Conservation (phyloP, 2,113 vertebrate genomes). For the Erpornis zantholeuca region DNA sequence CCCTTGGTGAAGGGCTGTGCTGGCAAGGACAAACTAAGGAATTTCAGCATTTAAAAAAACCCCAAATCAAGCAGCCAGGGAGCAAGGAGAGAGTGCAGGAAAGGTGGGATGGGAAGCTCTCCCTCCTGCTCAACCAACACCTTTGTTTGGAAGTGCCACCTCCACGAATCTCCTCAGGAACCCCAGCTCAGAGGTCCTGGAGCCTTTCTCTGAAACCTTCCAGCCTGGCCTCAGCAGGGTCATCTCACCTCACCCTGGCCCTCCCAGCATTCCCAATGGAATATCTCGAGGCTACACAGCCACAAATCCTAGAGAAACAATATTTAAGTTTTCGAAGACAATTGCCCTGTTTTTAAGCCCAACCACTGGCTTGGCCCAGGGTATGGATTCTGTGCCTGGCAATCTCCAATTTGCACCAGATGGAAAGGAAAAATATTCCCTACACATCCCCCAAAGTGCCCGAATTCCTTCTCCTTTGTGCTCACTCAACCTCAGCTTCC, state of each 20-base stretch:
- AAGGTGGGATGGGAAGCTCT: background rate
- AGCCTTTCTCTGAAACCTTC: background rate
- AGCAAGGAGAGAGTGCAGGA: background rate
- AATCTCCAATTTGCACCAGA: conserved; percentile 41
- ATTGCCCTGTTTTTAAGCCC: conserved; percentile 36
- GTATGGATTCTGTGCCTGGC: conserved; percentile 11
- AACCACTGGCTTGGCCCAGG: conserved; percentile 36
- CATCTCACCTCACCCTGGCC: background rate
- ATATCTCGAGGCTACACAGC: background rate
- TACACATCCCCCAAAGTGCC: conserved; percentile 6
- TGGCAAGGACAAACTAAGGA: background rate
- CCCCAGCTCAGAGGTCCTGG: background rate
- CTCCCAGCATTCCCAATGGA: background rate
- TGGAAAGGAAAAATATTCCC: conserved; percentile 33
- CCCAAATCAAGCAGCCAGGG: background rate
- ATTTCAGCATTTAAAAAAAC: accelerated
- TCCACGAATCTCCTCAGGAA: background rate
- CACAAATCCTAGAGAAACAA: conserved; percentile 60
- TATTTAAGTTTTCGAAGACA: conserved; percentile 60
- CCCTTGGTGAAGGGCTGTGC: background rate
- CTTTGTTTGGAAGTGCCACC: background rate
- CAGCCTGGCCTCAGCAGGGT: background rate
- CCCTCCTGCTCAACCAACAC: background rate
- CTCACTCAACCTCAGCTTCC: conserved; percentile 42
- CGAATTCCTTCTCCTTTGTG: conserved; percentile 59